phyloP scores from a whole-genome alignment of 2,888 invertebrate species.

The Phengaris alcon region DNA sequence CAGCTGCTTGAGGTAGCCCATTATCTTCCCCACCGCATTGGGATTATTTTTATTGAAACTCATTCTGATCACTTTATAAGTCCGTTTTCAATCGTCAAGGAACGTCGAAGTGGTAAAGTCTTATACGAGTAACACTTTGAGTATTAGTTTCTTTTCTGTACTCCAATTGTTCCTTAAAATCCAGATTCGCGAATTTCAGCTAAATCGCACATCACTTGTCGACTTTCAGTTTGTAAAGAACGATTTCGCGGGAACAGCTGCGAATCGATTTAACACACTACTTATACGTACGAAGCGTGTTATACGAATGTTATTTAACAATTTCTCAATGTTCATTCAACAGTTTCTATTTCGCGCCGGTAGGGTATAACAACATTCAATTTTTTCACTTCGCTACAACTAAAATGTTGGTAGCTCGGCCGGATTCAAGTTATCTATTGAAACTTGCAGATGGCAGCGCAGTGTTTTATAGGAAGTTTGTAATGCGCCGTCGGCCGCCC shows the following conservation, averaged over 20 bases:
- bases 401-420: conserved; percentile 69
- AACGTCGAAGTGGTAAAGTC: conserved; percentile 71
- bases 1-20: conserved; percentile 74
- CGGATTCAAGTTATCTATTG: conserved; percentile 75
- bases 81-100: conserved; percentile 53
- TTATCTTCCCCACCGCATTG: conserved; percentile 73
- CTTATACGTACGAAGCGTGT: conserved; percentile 14
- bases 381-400: conserved; percentile 51
- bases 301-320: conserved; percentile 2
- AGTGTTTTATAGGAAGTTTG: conserved; percentile 72
- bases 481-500: conserved; percentile 49
- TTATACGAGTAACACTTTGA: conserved; percentile 57
- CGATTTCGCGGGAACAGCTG: conserved; percentile 34
- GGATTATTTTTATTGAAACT: conserved; percentile 77
- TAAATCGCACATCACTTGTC: conserved; percentile 57
- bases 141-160: conserved; percentile 51
- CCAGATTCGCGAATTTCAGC: conserved; percentile 65
- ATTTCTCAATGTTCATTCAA: conserved; percentile 47
- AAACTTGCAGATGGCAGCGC: conserved; percentile 78
- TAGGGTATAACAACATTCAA: conserved; percentile 65
- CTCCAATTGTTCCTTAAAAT: conserved; percentile 56
- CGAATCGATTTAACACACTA: conserved; percentile 58
- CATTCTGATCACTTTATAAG: conserved; percentile 58
- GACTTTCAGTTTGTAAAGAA: conserved; percentile 37
- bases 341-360: conserved; percentile 59